A percentile compares a stretch with the other conserved stretches of the same genome.
Conservation (phyloP, 2,113 vertebrate species). For the Channa maculata region DNA sequence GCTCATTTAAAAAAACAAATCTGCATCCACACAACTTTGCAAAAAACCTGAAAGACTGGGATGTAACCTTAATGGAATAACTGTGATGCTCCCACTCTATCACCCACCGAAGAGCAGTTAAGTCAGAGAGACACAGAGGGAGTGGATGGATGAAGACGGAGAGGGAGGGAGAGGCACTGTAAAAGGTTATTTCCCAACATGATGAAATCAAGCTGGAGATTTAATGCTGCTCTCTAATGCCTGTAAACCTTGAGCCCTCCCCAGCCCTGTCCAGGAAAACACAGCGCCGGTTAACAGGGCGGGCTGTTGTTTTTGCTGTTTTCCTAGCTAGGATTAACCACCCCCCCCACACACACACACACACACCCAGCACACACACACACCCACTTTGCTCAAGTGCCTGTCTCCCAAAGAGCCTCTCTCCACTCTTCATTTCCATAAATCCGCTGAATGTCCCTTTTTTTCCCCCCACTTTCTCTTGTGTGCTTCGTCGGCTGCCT, state of each 20-base stretch:
- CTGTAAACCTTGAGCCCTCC: slow-evolving; percentile 57
- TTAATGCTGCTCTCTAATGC: slow-evolving; percentile 69
- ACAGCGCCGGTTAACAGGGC: slow-evolving; percentile 59
- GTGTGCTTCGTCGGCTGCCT: slow-evolving; percentile 44
- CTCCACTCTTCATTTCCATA: slow-evolving; percentile 79
- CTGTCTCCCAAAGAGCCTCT: slow-evolving; percentile 72
- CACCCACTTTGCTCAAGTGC: slow-evolving; percentile 74
- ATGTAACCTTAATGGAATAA: slow-evolving; percentile 52
- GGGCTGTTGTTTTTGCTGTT: slow-evolving; percentile 54
- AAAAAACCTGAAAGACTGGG: slow-evolving; percentile 7
- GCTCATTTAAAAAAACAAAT: slow-evolving; percentile 10
- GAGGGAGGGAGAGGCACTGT: slow-evolving; percentile 27
- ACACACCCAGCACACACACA: slow-evolving; percentile 21
- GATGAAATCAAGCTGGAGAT: slow-evolving; percentile 71
- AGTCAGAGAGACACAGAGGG: slow-evolving; percentile 44
- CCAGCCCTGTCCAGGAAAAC: slow-evolving; percentile 58
- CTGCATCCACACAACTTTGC: slow-evolving; percentile 17
- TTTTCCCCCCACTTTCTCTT: slow-evolving; percentile 34
- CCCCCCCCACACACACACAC: not conserved
- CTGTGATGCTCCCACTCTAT: slow-evolving; percentile 36
- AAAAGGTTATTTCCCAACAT: slow-evolving; percentile 68
- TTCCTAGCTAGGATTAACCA: slow-evolving; percentile 52
- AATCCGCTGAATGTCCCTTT: slow-evolving; percentile 74
- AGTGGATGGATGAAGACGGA: slow-evolving; percentile 50
- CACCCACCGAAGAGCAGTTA: slow-evolving; percentile 57